Base-by-base conservation (phyloP, 1,140 invertebrate genomes). In the Drosophila asahinai region DNA sequence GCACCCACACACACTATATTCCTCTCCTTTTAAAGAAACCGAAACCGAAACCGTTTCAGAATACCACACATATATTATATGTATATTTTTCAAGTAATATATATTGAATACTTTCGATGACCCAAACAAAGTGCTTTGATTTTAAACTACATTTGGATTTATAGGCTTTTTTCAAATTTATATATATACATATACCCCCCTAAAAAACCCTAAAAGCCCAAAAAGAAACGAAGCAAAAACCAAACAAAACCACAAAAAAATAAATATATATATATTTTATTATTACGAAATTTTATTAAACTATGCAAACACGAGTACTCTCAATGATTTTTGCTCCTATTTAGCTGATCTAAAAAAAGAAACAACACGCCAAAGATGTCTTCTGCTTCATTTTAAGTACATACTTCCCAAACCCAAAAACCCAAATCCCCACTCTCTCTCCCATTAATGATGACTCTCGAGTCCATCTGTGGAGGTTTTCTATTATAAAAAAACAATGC, bases 131-230 rank as follows among this genome's bases (percentile, higher is more conserved):
- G 80, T 66, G 84, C 74, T 84, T 89, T 89, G 78, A 84, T 87
- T 87, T 87, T 81, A 55, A 82, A 68, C 57, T 58, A 82, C 54
- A 66, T 87, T 83, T 89, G 84, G 73, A 81, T 71, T 89, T 90
- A 79, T 89, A 89, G 84, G 79, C 86, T 87, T 87, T 77, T 83
- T 90, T 87, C 81, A 83, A 91, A 91, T 91, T 90, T 91, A 91
- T 91, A 86, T 86, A 82, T 80, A 77, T 42, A 55, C 52, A 71
- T 74, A 63, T 51, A 70, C 68, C 68, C 54, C 49, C 22, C 22
- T 4, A 3, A 25, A 25, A 25, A 25, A 3, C 22, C 22, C 59
- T 30, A 40, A 43, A 48, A 58, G 65, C 14, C 11, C 40, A 67
- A 62, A 48, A 55, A 5, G 17, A 67, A 67, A 30, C 27, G 68